phyloP scores from a whole-genome alignment of 1,140 invertebrate genomes.

The Zaprionus africanus region DNA sequence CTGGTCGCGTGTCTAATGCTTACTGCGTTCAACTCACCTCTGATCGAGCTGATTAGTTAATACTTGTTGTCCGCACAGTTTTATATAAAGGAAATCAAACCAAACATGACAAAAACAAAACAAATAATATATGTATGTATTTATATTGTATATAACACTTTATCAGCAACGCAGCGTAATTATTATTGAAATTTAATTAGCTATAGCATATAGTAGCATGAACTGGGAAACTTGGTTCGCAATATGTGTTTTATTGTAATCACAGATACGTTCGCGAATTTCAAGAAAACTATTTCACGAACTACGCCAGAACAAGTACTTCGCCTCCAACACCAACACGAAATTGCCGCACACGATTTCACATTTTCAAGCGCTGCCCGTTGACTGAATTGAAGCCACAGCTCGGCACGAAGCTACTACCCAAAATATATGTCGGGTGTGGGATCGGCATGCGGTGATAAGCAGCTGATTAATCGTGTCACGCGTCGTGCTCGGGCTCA shows the following conservation, averaged over 20 bases:
- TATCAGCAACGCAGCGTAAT: constrained; percentile 6
- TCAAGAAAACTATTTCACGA: constrained; percentile 16
- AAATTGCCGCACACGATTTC: constrained; percentile 53
- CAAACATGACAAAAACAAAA: constrained; percentile 16
- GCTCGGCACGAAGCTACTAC: neutral
- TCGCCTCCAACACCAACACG: neutral
- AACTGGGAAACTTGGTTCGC: constrained; percentile 22
- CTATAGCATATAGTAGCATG: neutral
- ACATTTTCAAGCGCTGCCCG: constrained; percentile 70
- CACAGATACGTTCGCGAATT: constrained; percentile 57
- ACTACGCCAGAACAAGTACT: constrained; percentile 10
- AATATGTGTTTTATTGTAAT: constrained; percentile 44
- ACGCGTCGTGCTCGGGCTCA: constrained; percentile 7
- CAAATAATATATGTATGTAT: constrained; percentile 7
- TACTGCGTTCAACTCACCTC: constrained; percentile 57
- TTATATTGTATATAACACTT: constrained; percentile 12
- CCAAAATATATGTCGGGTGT: neutral
- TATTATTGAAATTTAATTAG: constrained; percentile 21
- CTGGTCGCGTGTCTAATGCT: constrained; percentile 57
- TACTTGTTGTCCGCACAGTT: constrained; percentile 6
- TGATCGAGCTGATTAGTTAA: constrained; percentile 49
- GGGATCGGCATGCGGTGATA: constrained; percentile 37
- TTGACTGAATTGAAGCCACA: constrained; percentile 49
- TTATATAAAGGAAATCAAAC: constrained; percentile 17
- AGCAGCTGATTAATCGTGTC: constrained; percentile 34